Conservation (phyloP, 2,888 invertebrate species). For the Caenorhabditis sp. region DNA sequence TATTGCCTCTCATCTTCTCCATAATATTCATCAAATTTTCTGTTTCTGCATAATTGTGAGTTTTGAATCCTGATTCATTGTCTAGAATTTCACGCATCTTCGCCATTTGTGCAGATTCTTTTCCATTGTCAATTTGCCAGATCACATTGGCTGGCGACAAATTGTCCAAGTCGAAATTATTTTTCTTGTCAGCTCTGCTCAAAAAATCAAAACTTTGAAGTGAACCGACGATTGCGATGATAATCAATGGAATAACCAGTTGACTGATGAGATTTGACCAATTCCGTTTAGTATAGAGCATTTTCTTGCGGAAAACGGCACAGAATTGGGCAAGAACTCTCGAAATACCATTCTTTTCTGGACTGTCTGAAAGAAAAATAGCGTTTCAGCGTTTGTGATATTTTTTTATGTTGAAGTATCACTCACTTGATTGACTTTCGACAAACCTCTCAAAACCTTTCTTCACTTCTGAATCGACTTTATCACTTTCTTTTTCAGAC, state of each 20-base stretch:
- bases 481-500: conserved; percentile 6
- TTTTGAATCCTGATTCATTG: conserved; percentile 8
- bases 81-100: conserved; percentile 8
- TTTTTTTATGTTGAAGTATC: too few species aligned
- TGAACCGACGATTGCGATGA: conserved; percentile 14
- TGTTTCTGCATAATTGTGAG: neutral
- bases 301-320: conserved; percentile 35
- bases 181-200: conserved; percentile 7
- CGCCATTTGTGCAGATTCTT: conserved; percentile 6
- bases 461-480: conserved; percentile 17
- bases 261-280: conserved; percentile 42
- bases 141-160: conserved; percentile 22
- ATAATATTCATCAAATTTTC: conserved; percentile 19
- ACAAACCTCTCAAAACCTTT: conserved; percentile 35
- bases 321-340: conserved; percentile 18
- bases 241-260: conserved; percentile 37
- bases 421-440: conserved; percentile 32
- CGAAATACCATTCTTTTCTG: conserved; percentile 17
- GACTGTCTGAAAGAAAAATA: conserved; percentile 9
- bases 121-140: conserved; percentile 11
- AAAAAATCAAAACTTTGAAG: conserved; percentile 20
- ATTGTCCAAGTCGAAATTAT: neutral
- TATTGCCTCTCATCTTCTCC: conserved; percentile 18
- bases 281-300: conserved; percentile 32
- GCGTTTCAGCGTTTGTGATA: neutral